Conservation (phyloP, 2,888 invertebrate genomes). For the Lasius platythorax region DNA sequence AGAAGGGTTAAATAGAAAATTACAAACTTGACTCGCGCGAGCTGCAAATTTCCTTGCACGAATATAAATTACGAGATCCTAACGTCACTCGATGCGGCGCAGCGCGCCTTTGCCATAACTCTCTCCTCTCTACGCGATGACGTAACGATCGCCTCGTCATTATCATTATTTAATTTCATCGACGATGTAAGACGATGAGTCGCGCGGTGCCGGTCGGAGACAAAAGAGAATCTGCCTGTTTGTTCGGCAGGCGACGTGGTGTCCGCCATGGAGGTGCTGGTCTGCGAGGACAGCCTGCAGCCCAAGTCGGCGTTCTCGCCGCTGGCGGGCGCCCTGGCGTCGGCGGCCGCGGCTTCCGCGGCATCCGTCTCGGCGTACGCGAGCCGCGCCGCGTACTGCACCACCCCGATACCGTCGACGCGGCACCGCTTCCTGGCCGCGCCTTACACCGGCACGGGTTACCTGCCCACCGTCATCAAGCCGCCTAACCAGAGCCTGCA, state of each 20-base stretch:
- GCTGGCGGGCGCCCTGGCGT: conserved; percentile 87
- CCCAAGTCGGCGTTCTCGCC: conserved; percentile 94
- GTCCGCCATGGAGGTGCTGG: conserved; percentile 96
- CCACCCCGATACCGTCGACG: conserved; percentile 88
- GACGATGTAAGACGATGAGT: too few relatives aligned
- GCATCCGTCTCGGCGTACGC: conserved; percentile 81
- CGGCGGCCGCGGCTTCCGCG: conserved; percentile 81
- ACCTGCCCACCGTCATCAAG: conserved; percentile 92
- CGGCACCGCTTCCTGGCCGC: conserved; percentile 93
- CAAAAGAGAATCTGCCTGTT: conserved; percentile 44
- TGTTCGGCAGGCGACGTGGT: conserved; percentile 92
- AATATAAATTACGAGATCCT: too few relatives aligned
- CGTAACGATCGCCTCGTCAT: too few relatives aligned
- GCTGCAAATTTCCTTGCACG: too few relatives aligned
- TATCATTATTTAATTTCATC: too few relatives aligned
- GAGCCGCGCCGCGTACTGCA: conserved; percentile 82
- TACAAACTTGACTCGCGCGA: neutral
- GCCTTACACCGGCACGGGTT: conserved; percentile 94
- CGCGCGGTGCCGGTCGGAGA: neutral
- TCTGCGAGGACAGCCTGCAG: conserved; percentile 89
- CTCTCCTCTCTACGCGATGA: too few relatives aligned
- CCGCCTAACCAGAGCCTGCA: conserved; percentile 82
- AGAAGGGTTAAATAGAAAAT: neutral
- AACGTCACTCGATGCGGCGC: too few relatives aligned
- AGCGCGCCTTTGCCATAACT: too few relatives aligned